Evolutionary conservation across 2,888 invertebrate genomes (phyloP), one percentile per base, ranked within the genome.

Genomic region (Noctua fimbriata): DNA sequence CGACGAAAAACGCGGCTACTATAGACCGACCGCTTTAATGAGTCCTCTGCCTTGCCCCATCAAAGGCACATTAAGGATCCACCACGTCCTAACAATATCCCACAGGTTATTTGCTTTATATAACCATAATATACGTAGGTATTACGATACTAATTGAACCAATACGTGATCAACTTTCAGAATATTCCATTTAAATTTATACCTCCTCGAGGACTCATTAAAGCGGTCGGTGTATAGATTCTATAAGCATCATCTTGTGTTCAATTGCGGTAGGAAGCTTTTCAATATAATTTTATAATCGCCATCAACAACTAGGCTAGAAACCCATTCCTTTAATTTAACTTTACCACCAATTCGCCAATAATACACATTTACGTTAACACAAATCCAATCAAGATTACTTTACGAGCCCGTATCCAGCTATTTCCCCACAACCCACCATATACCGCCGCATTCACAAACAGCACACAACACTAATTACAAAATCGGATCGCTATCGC

Each of bases 401-500:
- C 41, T 74, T 60, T 41, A 84, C 69, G 52, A 75, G 65, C 87
- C 85, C 85, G 85, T 80, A 85, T 85, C 66, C 69, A 72, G 75
- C 65, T 77, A 89, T 78, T 81, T 79, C 78, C 87, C 67, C 83
- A 83, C 65, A 74, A 66, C 87, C 67, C 87, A 83, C 72, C 69
- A 75, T 69, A 81, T 60, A 85, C 84, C 60, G 55, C 79, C 71
- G 78, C 82, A 86, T 85, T 82, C 88, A 86, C 72, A 75, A 83
- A 81, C 76, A 79, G 84, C 82, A 86, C 85, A 88, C 86, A 89
- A 89, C 90, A 90, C 90, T 91, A 92, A 93, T 93, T 90, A 92
- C 90, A 90, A 92, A 93, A 94, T 92, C 89, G 91, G 92, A 93
- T 93, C 91, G 90, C 89, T 90, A 90, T 90, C 90, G 85, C 93